phyloP scores from a whole-genome alignment of 2,113 vertebrate species.

The Geococcyx californianus region DNA sequence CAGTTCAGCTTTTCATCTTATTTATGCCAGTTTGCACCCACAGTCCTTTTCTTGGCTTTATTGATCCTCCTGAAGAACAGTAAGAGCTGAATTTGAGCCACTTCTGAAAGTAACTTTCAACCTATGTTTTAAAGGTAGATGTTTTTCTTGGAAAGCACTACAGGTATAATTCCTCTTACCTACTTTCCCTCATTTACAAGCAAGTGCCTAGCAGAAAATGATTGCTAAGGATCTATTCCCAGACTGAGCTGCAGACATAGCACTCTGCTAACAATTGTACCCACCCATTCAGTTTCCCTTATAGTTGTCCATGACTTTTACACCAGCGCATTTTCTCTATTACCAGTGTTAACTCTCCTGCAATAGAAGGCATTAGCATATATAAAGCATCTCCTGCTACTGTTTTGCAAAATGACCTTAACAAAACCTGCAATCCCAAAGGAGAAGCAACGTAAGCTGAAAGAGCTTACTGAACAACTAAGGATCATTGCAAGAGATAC shows the following conservation, averaged over 20 bases:
- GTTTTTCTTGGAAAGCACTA: not conserved
- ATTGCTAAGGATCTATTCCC: not conserved
- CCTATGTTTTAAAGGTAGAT: not conserved
- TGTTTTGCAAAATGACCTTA: slow-evolving; percentile 9
- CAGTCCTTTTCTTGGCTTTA: not conserved
- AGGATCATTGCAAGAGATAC: not conserved
- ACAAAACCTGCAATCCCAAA: not conserved
- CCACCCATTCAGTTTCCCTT: not conserved
- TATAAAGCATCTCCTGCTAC: slow-evolving; percentile 1
- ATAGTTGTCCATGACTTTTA: not conserved
- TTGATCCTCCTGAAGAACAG: not conserved
- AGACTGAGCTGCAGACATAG: not conserved
- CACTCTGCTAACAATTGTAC: not conserved
- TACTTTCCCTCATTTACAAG: not conserved
- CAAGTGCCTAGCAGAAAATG: not conserved
- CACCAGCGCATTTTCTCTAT: not conserved
- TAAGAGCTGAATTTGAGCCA: not conserved
- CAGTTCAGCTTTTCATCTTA: not conserved
- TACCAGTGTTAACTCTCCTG: not conserved
- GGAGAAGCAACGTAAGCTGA: not conserved
- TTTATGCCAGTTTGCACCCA: not conserved
- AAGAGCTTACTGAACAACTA: not conserved
- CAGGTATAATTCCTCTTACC: not conserved
- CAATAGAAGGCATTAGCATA: slow-evolving; percentile 1
- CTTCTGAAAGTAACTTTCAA: not conserved